Base-by-base conservation (phyloP, 2,797 vertebrate species). In the Mormyrus proboscirostris region DNA sequence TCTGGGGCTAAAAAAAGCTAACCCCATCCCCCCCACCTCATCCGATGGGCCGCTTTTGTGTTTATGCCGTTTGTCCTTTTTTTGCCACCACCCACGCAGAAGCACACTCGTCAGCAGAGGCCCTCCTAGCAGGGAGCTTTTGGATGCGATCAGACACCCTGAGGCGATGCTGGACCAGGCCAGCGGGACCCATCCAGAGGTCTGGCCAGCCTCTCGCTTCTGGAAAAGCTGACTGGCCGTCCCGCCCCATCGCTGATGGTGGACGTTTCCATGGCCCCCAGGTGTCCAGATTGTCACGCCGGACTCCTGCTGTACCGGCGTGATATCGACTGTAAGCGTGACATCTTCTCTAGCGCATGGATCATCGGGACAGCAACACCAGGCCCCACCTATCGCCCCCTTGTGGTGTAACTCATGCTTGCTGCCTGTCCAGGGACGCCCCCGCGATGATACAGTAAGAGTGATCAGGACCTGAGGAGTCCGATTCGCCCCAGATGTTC, bases 101-200 rank as follows among this genome's bases (percentile, higher is more conserved):
- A 90, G 90, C 50, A 89, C 91, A 93, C 94, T 88, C 38, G 89
- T 94, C 91, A 91, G 57, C 87, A 25, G 65, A 89, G 86, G 90
- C 91, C 93, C 91, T 91, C 88, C 90, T 79, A 86, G 88, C 86
- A 90, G 91, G 90, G 89, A 84, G 89, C 69, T 65, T 85, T 89
- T 76, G 90, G 91, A 89, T 89, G 86, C 69, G 49, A 88, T 53
- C 22, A 84, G 50, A 85, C 25, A 22, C 44, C 22, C 44, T 25
- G 25, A 25, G 47, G 44, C 44, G 47, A 85, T 51, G 25, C 83
- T 29, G 49, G 33, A 8, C 73, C 38, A n/a, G 38, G 38, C 14
- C 14, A 19, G 38, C 0, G 16, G 33, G 38, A 41, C 14, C 38
- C 38, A 79, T 79, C 73, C 73, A 44, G 73, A 79, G 73, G 73